Percentiles rank a stretch among this genome's conserved stretches.
Conservation (phyloP, 23 tunicate genomes). For the Halocynthia roretzi region DNA sequence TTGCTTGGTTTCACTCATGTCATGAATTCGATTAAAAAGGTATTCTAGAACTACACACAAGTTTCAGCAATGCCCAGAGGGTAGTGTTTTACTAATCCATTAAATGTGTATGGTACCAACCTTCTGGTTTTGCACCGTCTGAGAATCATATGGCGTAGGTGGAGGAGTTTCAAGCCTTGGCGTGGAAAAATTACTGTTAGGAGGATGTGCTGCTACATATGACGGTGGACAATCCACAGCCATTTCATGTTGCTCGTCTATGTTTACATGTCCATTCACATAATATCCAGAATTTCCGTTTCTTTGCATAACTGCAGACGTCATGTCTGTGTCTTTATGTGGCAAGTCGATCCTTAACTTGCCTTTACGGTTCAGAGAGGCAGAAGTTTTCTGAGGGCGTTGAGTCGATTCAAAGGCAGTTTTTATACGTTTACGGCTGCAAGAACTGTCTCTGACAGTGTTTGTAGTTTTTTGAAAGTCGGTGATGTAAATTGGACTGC, state of each 20-base stretch:
- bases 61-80: no score
- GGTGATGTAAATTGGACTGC: slow-evolving; percentile 23
- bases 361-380: not conserved
- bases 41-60: no score
- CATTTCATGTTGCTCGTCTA: slow-evolving; percentile 88
- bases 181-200: slow-evolving; percentile 47
- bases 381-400: not conserved
- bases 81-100: no score
- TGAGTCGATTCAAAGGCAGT: not conserved
- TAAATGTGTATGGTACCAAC: not conserved
- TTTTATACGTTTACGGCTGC: not conserved
- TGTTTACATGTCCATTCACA: slow-evolving; percentile 47
- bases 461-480: slow-evolving; percentile 16
- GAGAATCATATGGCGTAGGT: slow-evolving; percentile 66
- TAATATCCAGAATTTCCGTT: slow-evolving; percentile 27
- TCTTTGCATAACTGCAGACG: slow-evolving; percentile 59
- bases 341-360: not conserved
- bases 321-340: slow-evolving; percentile 30
- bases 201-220: slow-evolving; percentile 59
- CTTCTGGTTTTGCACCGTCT: slow-evolving; percentile 6
- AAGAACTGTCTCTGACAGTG: not conserved
- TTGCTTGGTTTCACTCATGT: no score
- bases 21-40: no score
- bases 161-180: slow-evolving; percentile 75
- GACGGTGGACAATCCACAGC: slow-evolving; percentile 88